Percentiles rank a stretch among this genome's conserved stretches.
These are phyloP conservation scores for Pterobdella sp. DNA, from an alignment of 2,888 invertebrate genomes.

Conservation along the genomic window DNA sequence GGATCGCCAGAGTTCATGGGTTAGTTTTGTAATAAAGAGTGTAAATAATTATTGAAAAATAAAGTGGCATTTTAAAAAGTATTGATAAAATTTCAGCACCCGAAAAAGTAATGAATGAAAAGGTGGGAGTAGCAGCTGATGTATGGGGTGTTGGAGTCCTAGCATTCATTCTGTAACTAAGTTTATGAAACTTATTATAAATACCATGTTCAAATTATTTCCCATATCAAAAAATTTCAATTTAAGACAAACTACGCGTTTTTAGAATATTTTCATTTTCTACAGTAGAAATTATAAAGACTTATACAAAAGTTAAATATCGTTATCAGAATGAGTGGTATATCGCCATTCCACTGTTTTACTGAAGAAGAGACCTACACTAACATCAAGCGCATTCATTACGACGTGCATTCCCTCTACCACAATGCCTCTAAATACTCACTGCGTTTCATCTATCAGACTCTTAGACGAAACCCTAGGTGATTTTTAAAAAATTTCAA, in stretches of 20 bases:
- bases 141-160: slow-evolving; percentile 91
- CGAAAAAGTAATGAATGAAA: slow-evolving; percentile 77
- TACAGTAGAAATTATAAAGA: no score
- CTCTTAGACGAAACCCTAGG: slow-evolving; percentile 64
- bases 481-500: slow-evolving; percentile 15
- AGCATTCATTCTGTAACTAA: slow-evolving; percentile 68
- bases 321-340: slow-evolving; percentile 68
- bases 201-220: background rate
- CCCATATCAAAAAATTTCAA: background rate
- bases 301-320: background rate
- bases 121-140: slow-evolving; percentile 64
- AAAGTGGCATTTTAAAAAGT: background rate
- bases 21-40: slow-evolving; percentile 28
- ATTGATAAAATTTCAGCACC: slow-evolving; percentile 60
- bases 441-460: slow-evolving; percentile 83
- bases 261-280: no score
- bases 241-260: background rate
- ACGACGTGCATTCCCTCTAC: slow-evolving; percentile 84
- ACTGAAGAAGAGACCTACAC: slow-evolving; percentile 67
- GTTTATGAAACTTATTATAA: background rate
- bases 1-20: slow-evolving; percentile 48
- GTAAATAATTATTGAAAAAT: background rate
- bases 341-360: slow-evolving; percentile 77
- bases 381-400: slow-evolving; percentile 83
- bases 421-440: slow-evolving; percentile 88